Base-by-base conservation (phyloP, 2,888 invertebrate species). In the Frankliniella intonsa region DNA sequence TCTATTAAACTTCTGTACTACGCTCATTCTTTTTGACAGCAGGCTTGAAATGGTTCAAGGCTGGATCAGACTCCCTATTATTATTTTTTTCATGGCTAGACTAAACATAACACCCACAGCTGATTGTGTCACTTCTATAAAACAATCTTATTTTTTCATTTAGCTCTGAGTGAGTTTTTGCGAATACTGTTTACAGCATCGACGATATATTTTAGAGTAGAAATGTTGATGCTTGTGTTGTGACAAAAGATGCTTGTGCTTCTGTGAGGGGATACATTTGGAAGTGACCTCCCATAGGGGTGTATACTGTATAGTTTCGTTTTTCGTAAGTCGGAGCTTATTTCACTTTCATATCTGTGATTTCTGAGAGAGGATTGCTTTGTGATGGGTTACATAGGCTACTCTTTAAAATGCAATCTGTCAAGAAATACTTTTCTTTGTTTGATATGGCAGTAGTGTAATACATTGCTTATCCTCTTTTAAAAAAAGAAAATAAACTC, bases 11-110 rank as follows among this genome's bases (percentile, higher is more conserved):
- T 69, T 69, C n/a, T 69, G 69, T 69, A 9, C 22, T 69, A 0
- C 22, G 69, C 22, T 22, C 69, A 69, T 69, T 69, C 69, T 69
- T 22, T 69, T 69, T 22, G n/a, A 22, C n/a, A 69, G 69, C n/a
- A 55, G 69, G 22, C 22, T 19, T 69, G 69, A 22, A 69, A 69
- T n/a, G n/a, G 69, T 69, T 69, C 69, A 69, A 69, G 69, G 69
- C 69, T 69, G n/a, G 22, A 22, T n/a, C 22, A 22, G 69, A 22
- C 69, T 22, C 69, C 22, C 69, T 69, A 69, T 69, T 69, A 69
- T 69, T 69, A 69, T 69, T 69, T 69, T 69, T 69, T 69, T 69
- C 69, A 69, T 69, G 69, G 69, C 22, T 69, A 69, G 69, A 11
- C 69, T 22, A 69, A 69, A 69, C 69, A 69, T 22, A 69, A 69